phyloP scores from a whole-genome alignment of 2,113 vertebrate species.

The Podarcis cretensis region DNA sequence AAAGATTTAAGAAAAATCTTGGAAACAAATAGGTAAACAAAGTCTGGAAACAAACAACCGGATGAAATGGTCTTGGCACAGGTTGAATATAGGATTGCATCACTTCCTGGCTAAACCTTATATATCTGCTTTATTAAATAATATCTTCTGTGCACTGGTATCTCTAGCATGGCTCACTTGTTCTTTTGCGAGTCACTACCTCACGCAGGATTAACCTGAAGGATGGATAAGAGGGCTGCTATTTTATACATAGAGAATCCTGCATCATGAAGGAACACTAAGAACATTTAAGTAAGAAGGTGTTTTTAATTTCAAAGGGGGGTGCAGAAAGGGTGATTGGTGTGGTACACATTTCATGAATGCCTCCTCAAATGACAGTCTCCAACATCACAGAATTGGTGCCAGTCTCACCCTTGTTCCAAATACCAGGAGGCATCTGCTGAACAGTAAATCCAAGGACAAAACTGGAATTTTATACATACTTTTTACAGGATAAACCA shows the following conservation, averaged over 20 bases:
- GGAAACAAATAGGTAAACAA: background rate
- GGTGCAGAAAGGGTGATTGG: background rate
- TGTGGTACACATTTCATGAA: background rate
- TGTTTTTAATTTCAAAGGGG: background rate
- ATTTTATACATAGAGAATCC: background rate
- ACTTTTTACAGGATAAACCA: background rate
- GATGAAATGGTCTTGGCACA: background rate
- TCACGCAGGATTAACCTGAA: background rate
- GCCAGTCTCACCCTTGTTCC: background rate
- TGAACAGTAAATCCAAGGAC: background rate
- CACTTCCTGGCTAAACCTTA: background rate
- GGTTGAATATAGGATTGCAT: background rate
- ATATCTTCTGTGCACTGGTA: background rate
- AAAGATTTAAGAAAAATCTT: background rate
- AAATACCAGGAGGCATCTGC: background rate
- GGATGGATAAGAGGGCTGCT: background rate
- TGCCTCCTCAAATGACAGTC: background rate
- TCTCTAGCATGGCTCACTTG: background rate
- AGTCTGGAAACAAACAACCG: background rate
- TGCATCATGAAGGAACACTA: background rate
- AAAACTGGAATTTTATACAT: slow-evolving; percentile 3
- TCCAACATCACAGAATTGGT: slow-evolving; percentile 44
- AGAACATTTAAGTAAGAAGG: background rate
- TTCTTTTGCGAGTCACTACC: background rate
- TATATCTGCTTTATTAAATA: background rate